Evolutionary conservation across 2,113 vertebrate species (phyloP).

Genomic region (Coreoperca whiteheadi): DNA sequence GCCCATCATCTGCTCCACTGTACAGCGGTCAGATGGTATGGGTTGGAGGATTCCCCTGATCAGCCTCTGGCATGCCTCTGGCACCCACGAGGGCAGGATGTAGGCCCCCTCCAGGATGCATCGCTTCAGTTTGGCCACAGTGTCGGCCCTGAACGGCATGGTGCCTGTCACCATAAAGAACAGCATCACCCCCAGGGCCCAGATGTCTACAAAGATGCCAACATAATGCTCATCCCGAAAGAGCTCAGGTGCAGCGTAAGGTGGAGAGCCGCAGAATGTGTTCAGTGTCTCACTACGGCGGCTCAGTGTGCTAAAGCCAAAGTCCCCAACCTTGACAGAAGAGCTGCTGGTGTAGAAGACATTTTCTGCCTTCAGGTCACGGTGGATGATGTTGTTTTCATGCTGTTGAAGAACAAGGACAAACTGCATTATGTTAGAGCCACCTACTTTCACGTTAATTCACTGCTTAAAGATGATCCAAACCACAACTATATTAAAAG

Average conservation of each 20-base stretch:
- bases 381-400: constrained; percentile 94
- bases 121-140: constrained; percentile 94
- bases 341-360: constrained; percentile 92
- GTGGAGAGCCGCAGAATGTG: constrained; percentile 97
- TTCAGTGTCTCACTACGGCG: constrained; percentile 91
- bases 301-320: constrained; percentile 97
- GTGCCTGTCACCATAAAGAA: constrained; percentile 93
- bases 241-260: constrained; percentile 95
- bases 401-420: constrained; percentile 85
- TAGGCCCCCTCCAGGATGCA: constrained; percentile 94
- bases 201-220: constrained; percentile 92
- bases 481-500: neutral
- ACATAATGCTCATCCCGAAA: constrained; percentile 94
- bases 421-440: neutral
- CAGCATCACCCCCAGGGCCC: constrained; percentile 95
- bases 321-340: constrained; percentile 97
- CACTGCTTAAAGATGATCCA: neutral
- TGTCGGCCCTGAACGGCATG: constrained; percentile 97
- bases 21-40: constrained; percentile 87
- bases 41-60: constrained; percentile 91
- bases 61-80: constrained; percentile 89
- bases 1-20: constrained; percentile 90
- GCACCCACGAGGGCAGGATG: constrained; percentile 86
- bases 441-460: neutral
- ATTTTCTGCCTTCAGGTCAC: constrained; percentile 97